A percentile compares a stretch with the other conserved stretches of the same genome.
These are phyloP conservation scores for Rambutsinella grinnellia DNA, from an alignment of 2,888 invertebrate species.

Conservation along the genomic window DNA sequence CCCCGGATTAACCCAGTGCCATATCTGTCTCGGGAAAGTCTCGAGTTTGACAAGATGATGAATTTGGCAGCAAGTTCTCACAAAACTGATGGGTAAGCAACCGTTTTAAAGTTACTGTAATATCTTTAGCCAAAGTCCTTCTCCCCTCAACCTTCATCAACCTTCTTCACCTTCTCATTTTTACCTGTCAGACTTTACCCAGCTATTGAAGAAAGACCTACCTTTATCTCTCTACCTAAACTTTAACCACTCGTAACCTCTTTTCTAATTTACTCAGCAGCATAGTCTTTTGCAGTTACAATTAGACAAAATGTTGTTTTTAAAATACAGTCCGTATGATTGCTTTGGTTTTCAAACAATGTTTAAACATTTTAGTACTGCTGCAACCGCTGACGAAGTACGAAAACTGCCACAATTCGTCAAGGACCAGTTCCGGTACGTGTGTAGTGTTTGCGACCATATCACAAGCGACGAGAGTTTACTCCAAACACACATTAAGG, in stretches of 20 bases:
- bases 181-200: too few species aligned
- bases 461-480: constrained; percentile 80
- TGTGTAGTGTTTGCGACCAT: constrained; percentile 84
- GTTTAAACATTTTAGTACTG: neutral
- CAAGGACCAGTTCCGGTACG: constrained; percentile 74
- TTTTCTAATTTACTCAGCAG: neutral
- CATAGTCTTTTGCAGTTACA: too few species aligned
- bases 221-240: too few species aligned
- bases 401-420: constrained; percentile 71
- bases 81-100: constrained; percentile 60
- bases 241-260: neutral
- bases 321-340: neutral
- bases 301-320: too few species aligned
- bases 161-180: too few species aligned
- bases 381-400: constrained; percentile 58
- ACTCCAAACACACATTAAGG: constrained; percentile 80
- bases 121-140: neutral
- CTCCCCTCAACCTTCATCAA: too few species aligned
- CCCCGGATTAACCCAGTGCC: constrained; percentile 87
- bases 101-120: neutral
- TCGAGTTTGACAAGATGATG: constrained; percentile 87
- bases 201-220: too few species aligned
- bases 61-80: constrained; percentile 83
- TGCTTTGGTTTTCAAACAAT: neutral
- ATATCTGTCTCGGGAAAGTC: constrained; percentile 81